Evolutionary conservation across 2,888 invertebrate genomes (phyloP).

Genomic region (Melieria crassipennis): DNA sequence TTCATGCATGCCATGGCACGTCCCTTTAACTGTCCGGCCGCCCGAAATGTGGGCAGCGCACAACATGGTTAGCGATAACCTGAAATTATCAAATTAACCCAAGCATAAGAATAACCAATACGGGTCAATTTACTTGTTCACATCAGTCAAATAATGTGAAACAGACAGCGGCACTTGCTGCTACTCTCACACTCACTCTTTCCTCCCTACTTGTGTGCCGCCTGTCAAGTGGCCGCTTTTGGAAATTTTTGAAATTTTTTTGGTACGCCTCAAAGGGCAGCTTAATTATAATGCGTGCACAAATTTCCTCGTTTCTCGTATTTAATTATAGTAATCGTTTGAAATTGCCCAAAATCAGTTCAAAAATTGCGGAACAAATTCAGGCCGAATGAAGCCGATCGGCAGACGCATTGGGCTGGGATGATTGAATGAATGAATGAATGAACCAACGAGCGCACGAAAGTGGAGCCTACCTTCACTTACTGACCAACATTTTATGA

Average conservation of each 20-base stretch:
- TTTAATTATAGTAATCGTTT: slow-evolving; percentile 35
- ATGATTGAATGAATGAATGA: too few species aligned
- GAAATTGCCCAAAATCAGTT: slow-evolving; percentile 24
- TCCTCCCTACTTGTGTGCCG: background rate
- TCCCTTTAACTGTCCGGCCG: too few species aligned
- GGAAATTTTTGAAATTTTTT: background rate
- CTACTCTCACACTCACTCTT: background rate
- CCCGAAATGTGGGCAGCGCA: too few species aligned
- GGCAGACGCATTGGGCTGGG: slow-evolving; percentile 3
- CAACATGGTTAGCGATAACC: slow-evolving; percentile 38
- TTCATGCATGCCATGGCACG: too few species aligned
- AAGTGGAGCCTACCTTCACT: slow-evolving; percentile 21
- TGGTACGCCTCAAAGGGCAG: background rate
- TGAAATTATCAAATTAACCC: slow-evolving; percentile 46
- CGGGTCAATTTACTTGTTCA: slow-evolving; percentile 15
- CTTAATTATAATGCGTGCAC: slow-evolving; percentile 22
- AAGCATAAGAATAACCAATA: slow-evolving; percentile 24
- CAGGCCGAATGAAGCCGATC: slow-evolving; percentile 26
- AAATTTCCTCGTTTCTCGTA: slow-evolving; percentile 31
- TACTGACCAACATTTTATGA: slow-evolving; percentile 35
- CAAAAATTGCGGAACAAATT: background rate
- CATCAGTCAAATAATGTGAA: slow-evolving; percentile 5
- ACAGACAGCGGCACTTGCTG: slow-evolving; percentile 18
- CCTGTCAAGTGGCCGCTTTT: background rate
- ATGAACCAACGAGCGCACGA: background rate